Evolutionary conservation across 2,888 invertebrate genomes (phyloP).

Genomic region (Thereva unica): DNA sequence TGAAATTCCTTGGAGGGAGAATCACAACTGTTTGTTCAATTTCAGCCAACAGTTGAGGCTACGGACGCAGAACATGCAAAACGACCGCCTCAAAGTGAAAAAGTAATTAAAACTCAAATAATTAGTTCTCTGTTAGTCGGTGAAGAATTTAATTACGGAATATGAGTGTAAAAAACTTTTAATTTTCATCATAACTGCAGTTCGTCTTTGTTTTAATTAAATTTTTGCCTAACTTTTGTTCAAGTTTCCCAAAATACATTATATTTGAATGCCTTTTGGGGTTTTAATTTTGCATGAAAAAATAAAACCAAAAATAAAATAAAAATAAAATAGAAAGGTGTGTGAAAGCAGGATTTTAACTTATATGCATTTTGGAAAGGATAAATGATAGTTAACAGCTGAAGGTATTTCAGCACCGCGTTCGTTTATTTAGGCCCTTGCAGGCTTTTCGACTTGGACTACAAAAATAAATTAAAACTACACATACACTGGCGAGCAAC

Average conservation of each 20-base stretch:
- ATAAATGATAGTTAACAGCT: too few relatives aligned
- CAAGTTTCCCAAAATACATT: slow-evolving; percentile 19
- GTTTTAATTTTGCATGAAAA: too few relatives aligned
- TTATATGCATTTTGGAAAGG: too few relatives aligned
- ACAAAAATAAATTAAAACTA: too few relatives aligned
- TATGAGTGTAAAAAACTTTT: slow-evolving; percentile 40
- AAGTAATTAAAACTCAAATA: slow-evolving; percentile 45
- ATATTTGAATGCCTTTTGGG: too few relatives aligned
- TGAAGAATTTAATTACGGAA: slow-evolving; percentile 41
- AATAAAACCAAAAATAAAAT: too few relatives aligned
- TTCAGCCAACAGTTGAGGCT: slow-evolving; percentile 24
- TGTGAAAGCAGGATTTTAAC: too few relatives aligned
- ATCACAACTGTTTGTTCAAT: slow-evolving; percentile 39
- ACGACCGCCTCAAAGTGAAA: slow-evolving; percentile 37
- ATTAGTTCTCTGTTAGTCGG: slow-evolving; percentile 42
- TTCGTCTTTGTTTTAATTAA: slow-evolving; percentile 38
- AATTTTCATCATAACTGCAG: slow-evolving; percentile 39
- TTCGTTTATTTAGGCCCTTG: too few relatives aligned
- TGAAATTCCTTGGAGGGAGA: neutral
- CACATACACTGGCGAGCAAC: too few relatives aligned
- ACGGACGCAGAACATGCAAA: slow-evolving; percentile 35
- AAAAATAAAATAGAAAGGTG: too few relatives aligned
- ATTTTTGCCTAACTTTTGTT: slow-evolving; percentile 31
- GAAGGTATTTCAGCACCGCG: too few relatives aligned
- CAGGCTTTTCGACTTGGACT: too few relatives aligned